These are phyloP conservation scores for Meandrusa payeni DNA, from an alignment of 2,888 invertebrate species.

Conservation along the genomic window DNA sequence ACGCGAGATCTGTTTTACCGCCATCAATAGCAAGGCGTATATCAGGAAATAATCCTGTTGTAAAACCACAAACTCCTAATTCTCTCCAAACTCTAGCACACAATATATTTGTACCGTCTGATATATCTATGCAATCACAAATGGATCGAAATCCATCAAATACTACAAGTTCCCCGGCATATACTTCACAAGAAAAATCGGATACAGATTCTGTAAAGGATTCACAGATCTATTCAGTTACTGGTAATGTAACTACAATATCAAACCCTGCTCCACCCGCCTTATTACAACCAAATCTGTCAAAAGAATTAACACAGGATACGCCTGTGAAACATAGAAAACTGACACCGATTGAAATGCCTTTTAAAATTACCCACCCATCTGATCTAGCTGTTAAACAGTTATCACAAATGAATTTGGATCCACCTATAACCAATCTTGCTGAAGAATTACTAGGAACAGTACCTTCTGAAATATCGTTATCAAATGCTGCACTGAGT, in stretches of 20 bases:
- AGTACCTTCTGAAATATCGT: constrained; percentile 3
- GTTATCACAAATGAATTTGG: constrained; percentile 19
- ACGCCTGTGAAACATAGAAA: constrained; percentile 5
- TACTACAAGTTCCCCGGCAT: background rate
- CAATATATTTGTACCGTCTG: constrained; percentile 57
- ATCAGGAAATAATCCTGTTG: constrained; percentile 52
- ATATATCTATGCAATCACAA: constrained; percentile 20
- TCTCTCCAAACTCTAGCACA: constrained; percentile 34
- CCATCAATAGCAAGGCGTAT: constrained; percentile 69
- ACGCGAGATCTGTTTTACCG: constrained; percentile 56
- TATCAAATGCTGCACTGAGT: constrained; percentile 6
- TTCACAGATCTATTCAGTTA: background rate
- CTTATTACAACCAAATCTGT: no score
- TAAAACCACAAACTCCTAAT: constrained; percentile 43
- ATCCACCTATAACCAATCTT: constrained; percentile 16
- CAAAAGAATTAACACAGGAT: constrained; percentile 9
- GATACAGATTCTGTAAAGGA: background rate
- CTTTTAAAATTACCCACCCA: constrained; percentile 3
- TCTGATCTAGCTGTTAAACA: constrained; percentile 12
- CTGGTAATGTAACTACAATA: background rate
- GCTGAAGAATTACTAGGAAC: constrained; percentile 8
- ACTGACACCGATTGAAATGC: background rate
- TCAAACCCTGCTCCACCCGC: background rate
- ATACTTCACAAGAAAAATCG: background rate
- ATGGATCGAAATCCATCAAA: background rate